Percentiles rank a stretch among this genome's conserved stretches.
These are phyloP conservation scores for Sapajus apella DNA, from an alignment of 2,113 vertebrate genomes.

Conservation along the genomic window DNA sequence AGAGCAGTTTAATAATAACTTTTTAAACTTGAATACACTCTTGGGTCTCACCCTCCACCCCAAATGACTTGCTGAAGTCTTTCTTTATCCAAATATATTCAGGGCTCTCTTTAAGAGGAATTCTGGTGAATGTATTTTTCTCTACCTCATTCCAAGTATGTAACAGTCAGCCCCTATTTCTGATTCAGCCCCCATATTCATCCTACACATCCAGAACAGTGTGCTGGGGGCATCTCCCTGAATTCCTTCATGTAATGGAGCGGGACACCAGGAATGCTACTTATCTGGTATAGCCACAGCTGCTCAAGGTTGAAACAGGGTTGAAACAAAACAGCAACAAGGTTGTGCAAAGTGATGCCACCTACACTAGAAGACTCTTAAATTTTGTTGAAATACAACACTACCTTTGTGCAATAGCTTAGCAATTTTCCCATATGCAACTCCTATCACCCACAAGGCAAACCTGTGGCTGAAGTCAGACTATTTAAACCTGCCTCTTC, in stretches of 20 bases:
- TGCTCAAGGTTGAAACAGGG: background rate
- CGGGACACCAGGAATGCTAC: background rate
- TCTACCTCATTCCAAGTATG: background rate
- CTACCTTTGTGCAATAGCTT: background rate
- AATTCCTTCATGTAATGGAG: background rate
- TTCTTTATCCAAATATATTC: constrained; percentile 40
- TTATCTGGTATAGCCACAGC: background rate
- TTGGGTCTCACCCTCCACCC: constrained; percentile 35
- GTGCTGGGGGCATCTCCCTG: background rate
- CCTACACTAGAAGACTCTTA: background rate
- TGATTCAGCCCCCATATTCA: background rate
- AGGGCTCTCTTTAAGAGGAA: constrained; percentile 13
- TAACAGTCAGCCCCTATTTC: background rate
- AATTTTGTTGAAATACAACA: background rate
- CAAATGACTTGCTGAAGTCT: constrained; percentile 43
- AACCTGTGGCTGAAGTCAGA: background rate
- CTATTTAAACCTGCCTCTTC: background rate
- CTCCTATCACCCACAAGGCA: background rate
- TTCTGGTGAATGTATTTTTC: constrained; percentile 24
- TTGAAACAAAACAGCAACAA: background rate
- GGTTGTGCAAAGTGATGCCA: background rate
- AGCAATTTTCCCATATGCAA: background rate
- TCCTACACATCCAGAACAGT: background rate
- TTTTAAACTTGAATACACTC: constrained; percentile 45
- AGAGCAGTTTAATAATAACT: constrained; percentile 45